phyloP scores from a whole-genome alignment of 2,113 vertebrate genomes.

The Clinocottus analis region DNA sequence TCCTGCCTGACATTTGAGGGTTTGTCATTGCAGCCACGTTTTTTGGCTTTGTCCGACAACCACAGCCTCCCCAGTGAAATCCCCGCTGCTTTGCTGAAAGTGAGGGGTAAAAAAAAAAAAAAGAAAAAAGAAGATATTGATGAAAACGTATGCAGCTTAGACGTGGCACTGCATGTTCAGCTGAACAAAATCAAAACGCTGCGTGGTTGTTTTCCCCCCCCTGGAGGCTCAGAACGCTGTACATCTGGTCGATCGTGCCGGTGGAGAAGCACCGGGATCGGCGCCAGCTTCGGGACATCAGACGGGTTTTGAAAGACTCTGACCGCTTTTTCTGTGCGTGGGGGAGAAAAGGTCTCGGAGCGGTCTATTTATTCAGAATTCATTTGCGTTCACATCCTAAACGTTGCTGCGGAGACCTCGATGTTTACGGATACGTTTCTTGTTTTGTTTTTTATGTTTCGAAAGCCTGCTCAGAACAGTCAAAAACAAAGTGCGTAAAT shows the following conservation, averaged over 20 bases:
- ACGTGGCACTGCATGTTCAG: constrained; percentile 34
- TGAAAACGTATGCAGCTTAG: constrained; percentile 35
- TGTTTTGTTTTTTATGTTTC: background rate
- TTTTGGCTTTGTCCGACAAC: constrained; percentile 37
- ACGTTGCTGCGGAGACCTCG: background rate
- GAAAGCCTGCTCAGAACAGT: background rate
- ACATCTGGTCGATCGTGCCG: background rate
- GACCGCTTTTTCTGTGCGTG: background rate
- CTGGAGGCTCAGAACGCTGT: background rate
- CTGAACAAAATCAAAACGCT: constrained; percentile 2
- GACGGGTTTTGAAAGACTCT: constrained; percentile 3
- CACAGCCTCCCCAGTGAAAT: constrained; percentile 28
- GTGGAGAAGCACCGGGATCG: background rate
- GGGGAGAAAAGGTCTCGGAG: background rate
- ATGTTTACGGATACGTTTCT: background rate
- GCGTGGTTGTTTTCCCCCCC: background rate
- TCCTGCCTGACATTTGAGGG: constrained; percentile 25
- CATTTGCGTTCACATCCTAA: background rate
- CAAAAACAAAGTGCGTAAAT: background rate
- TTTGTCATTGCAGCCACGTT: constrained; percentile 34
- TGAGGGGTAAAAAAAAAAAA: background rate
- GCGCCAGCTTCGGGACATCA: background rate
- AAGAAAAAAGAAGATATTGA: background rate
- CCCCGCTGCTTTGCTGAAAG: background rate
- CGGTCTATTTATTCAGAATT: background rate